phyloP scores from a whole-genome alignment of 1,140 invertebrate species.

The Branchinecta lindahli region DNA sequence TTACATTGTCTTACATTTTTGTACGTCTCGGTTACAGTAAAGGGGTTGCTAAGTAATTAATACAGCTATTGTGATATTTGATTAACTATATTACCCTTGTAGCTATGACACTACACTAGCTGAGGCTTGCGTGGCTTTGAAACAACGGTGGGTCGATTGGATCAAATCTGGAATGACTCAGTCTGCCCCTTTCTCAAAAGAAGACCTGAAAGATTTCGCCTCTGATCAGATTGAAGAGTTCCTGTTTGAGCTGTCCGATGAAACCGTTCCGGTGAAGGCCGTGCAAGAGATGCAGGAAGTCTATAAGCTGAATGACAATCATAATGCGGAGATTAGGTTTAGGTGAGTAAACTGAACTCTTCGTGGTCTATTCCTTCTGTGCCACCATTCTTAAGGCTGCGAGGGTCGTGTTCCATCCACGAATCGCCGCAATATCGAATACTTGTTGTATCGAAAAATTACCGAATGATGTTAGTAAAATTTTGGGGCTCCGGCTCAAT shows the following conservation, averaged over 20 bases:
- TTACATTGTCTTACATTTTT: too few relatives aligned
- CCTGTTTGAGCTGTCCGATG: slow-evolving; percentile 45
- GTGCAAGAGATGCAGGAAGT: slow-evolving; percentile 44
- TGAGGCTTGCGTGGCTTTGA: slow-evolving; percentile 43
- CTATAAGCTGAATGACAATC: slow-evolving; percentile 48
- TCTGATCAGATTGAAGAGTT: slow-evolving; percentile 55
- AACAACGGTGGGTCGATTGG: slow-evolving; percentile 39
- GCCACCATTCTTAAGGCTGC: too few relatives aligned
- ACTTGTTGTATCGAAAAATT: too few relatives aligned
- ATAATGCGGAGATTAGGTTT: slow-evolving; percentile 61
- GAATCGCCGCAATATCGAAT: too few relatives aligned
- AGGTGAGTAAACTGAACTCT: slow-evolving; percentile 27
- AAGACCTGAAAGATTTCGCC: slow-evolving; percentile 41
- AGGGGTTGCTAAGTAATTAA: too few relatives aligned
- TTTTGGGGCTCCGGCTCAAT: too few relatives aligned
- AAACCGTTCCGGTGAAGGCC: slow-evolving; percentile 38
- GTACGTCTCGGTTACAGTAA: too few relatives aligned
- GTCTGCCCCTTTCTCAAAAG: slow-evolving; percentile 31
- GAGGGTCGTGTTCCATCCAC: too few relatives aligned
- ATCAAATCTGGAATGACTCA: slow-evolving; percentile 30
- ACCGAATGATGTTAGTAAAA: too few relatives aligned
- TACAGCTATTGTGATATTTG: too few relatives aligned
- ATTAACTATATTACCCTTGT: slow-evolving; percentile 15
- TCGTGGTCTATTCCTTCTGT: too few relatives aligned
- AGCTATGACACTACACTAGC: slow-evolving; percentile 54